A percentile compares a stretch with the other conserved stretches of the same genome.
Conservation (phyloP, 2,113 vertebrate genomes). For the Saguinus imperator region DNA sequence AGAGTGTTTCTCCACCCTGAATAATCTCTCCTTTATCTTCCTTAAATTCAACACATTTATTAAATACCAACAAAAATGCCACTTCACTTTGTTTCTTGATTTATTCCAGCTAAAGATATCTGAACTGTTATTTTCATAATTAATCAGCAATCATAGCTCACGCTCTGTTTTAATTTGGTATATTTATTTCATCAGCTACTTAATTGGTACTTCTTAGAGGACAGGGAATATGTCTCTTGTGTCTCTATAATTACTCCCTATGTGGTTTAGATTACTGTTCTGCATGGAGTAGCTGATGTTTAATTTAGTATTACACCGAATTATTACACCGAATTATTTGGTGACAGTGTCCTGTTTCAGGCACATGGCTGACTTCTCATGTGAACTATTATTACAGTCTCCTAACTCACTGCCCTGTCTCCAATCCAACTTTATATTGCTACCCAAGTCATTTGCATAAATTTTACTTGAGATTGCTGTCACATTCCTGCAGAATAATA, state of each 20-base stretch:
- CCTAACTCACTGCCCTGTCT: background rate
- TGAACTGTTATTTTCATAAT: background rate
- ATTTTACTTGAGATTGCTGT: background rate
- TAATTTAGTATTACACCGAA: background rate
- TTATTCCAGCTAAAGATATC: background rate
- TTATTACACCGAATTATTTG: slow-evolving; percentile 2
- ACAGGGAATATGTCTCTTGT: accelerated
- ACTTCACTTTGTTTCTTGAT: background rate
- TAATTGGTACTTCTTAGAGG: background rate
- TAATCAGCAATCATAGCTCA: background rate
- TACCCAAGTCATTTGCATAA: background rate
- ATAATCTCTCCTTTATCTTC: background rate
- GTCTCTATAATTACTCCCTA: background rate
- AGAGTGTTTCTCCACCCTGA: background rate
- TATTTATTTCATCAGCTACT: background rate
- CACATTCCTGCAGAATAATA: background rate
- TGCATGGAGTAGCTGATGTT: background rate
- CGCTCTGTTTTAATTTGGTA: background rate
- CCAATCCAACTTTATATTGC: background rate
- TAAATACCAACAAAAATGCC: background rate
- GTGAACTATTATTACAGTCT: background rate
- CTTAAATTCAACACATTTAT: background rate
- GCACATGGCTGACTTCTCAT: background rate
- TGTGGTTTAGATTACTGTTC: background rate
- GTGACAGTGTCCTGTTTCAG: background rate